A percentile compares a stretch with the other conserved stretches of the same genome.
Conservation (phyloP, 2,113 vertebrate genomes). For the Ursus arctos region DNA sequence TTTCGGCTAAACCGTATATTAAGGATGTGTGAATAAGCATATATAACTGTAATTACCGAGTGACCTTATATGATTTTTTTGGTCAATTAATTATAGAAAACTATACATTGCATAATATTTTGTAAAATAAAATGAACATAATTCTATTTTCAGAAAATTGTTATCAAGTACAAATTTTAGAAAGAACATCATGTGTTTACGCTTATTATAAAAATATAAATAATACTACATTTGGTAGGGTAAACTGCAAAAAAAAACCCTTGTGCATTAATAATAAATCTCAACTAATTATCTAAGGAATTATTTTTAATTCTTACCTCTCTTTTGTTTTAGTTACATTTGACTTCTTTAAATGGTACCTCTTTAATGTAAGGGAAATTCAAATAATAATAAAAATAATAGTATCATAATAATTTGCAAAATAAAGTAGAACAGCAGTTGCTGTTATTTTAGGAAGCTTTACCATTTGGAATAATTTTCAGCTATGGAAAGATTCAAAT, state of each 20-base stretch:
- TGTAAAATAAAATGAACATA: neutral
- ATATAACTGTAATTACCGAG: too few species aligned
- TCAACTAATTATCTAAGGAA: neutral
- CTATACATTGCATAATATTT: neutral
- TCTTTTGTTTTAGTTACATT: neutral
- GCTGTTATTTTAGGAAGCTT: constrained; percentile 17
- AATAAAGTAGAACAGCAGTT: neutral
- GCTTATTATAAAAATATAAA: neutral
- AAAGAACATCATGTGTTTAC: neutral
- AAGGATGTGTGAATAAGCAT: too few species aligned
- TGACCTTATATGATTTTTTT: too few species aligned
- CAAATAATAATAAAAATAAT: constrained; percentile 28
- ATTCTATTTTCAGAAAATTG: neutral
- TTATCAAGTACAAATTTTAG: neutral
- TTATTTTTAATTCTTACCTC: neutral
- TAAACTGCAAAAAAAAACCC: neutral
- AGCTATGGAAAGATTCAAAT: constrained; percentile 55
- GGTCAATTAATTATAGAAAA: neutral
- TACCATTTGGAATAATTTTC: constrained; percentile 48
- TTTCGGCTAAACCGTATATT: too few species aligned
- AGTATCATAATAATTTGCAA: constrained; percentile 46
- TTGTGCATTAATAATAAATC: neutral
- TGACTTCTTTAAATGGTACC: neutral
- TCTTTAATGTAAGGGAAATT: neutral
- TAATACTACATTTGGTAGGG: neutral